Conservation (phyloP, 1,140 invertebrate genomes). For the Leptopilina boulardi region DNA sequence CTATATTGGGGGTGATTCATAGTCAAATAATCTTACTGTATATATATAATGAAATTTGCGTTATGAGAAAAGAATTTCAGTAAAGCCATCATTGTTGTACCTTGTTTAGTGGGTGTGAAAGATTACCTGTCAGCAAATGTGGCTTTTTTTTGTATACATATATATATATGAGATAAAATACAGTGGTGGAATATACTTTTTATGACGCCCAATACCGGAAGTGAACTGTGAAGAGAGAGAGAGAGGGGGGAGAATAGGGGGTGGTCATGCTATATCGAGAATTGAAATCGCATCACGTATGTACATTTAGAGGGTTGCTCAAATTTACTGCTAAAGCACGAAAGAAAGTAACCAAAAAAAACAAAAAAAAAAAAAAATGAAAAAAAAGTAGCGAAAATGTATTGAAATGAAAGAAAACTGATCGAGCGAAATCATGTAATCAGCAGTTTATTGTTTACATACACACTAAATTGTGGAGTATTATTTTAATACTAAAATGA, state of each 20-base stretch:
- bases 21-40: too few species aligned
- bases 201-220: not conserved
- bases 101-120: slow-evolving; percentile 2
- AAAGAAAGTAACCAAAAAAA: not conserved
- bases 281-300: slow-evolving; percentile 1
- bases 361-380: not conserved
- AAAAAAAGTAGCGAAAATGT: not conserved
- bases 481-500: too few species aligned
- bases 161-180: slow-evolving; percentile 17
- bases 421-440: slow-evolving; percentile 32
- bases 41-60: not conserved
- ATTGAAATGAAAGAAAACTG: slow-evolving; percentile 4
- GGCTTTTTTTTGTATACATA: too few species aligned
- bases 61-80: slow-evolving; percentile 12
- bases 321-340: not conserved
- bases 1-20: too few species aligned
- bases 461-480: too few species aligned
- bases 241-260: too few species aligned
- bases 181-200: slow-evolving; percentile 23
- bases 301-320: not conserved
- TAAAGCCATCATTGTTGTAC: not conserved
- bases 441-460: slow-evolving; percentile 19
- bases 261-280: slow-evolving; percentile 6
- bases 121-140: not conserved
- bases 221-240: not conserved